A percentile compares a stretch with the other conserved stretches of the same genome.
Evolutionary conservation across 2,888 invertebrate species (phyloP).

Genomic region (Tuta absoluta): DNA sequence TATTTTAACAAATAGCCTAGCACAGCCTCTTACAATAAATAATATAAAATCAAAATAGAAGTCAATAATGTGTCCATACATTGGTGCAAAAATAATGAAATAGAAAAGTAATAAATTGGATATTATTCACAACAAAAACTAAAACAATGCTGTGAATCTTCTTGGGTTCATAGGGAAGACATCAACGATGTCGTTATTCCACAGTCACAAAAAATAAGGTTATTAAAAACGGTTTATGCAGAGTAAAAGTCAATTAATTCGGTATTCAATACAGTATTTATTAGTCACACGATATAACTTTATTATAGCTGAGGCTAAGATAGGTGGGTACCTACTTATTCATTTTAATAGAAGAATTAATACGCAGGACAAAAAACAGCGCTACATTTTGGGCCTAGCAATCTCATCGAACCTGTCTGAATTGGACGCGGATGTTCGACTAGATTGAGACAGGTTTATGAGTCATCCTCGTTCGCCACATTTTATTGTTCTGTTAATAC

Average conservation of each 20-base stretch:
- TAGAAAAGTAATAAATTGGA: background rate
- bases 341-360: background rate
- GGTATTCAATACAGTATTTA: no score
- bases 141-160: background rate
- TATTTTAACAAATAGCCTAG: no score
- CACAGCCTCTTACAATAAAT: no score
- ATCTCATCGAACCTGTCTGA: constrained; percentile 6
- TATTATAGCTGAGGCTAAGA: no score
- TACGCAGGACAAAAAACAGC: background rate
- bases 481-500: constrained; percentile 11
- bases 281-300: no score
- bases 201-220: background rate
- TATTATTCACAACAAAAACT: background rate
- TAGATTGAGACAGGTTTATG: constrained; percentile 28
- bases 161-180: constrained; percentile 36
- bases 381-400: background rate
- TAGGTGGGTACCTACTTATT: no score
- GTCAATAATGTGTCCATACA: background rate
- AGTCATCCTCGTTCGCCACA: constrained; percentile 20
- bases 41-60: no score
- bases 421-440: constrained; percentile 28
- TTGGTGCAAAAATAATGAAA: background rate
- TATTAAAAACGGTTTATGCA: background rate
- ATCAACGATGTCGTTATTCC: constrained; percentile 36
- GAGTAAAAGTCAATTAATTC: no score